Percentiles rank a stretch among this genome's conserved stretches.
Evolutionary conservation across 2,797 vertebrate genomes (phyloP).

Genomic region (Sylvilagus floridanus): DNA sequence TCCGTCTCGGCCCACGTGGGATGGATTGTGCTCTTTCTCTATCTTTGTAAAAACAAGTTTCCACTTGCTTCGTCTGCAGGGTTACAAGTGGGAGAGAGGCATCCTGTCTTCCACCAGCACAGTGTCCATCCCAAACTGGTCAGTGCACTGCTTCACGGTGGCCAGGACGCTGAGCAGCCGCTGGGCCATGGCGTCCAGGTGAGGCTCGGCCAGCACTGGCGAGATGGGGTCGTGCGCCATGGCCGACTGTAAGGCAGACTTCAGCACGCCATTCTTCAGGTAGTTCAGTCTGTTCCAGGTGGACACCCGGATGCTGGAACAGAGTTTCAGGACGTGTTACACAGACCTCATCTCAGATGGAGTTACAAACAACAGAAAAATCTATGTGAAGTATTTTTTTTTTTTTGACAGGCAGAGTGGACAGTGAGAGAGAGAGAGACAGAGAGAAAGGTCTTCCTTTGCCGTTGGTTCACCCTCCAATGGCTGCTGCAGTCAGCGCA

Average conservation of each 20-base stretch:
- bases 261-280: constrained; percentile 93
- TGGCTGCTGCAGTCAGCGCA: no score
- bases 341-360: neutral
- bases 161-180: constrained; percentile 93
- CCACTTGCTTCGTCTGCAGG: constrained; percentile 48
- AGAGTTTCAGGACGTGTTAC: constrained; percentile 31
- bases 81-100: constrained; percentile 96
- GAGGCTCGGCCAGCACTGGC: constrained; percentile 92
- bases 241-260: constrained; percentile 94
- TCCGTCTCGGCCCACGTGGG: constrained; percentile 75
- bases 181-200: constrained; percentile 94
- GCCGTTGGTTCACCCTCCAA: no score
- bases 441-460: no score
- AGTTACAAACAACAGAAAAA: neutral
- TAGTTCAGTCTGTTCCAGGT: constrained; percentile 98
- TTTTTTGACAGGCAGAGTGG: no score
- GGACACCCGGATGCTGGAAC: constrained; percentile 95
- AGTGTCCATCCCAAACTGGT: constrained; percentile 94
- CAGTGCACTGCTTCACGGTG: constrained; percentile 96
- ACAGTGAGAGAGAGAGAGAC: no score
- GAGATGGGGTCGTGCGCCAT: constrained; percentile 94
- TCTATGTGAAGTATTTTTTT: constrained; percentile 3
- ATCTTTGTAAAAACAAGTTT: constrained; percentile 85
- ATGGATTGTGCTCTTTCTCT: constrained; percentile 90
- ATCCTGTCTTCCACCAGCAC: constrained; percentile 98